A percentile compares a stretch with the other conserved stretches of the same genome.
Evolutionary conservation across 1,140 invertebrate genomes (phyloP).

Genomic region (Euglossa dilemma): DNA sequence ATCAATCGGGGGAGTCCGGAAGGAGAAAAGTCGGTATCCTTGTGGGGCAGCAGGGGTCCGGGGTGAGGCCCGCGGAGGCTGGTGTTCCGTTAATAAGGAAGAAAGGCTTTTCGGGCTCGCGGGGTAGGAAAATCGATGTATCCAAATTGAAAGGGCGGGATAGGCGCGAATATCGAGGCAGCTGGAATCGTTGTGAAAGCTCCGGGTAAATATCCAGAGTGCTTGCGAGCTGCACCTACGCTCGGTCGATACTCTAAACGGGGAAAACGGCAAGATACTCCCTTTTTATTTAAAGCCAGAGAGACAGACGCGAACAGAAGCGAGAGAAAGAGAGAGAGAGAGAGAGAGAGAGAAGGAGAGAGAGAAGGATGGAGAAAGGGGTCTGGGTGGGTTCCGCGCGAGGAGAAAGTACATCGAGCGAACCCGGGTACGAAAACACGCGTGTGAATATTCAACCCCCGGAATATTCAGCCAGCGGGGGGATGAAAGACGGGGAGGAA

Average conservation of each 20-base stretch:
- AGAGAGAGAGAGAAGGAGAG: background rate
- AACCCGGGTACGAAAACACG: constrained; percentile 19
- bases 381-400: constrained; percentile 10
- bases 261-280: constrained; percentile 18
- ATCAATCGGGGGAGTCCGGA: background rate
- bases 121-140: constrained; percentile 5
- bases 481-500: background rate
- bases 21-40: background rate
- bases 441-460: constrained; percentile 43
- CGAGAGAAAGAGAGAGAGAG: background rate
- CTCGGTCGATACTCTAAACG: constrained; percentile 37
- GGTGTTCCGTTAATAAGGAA: background rate
- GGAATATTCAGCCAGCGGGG: constrained; percentile 33
- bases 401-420: constrained; percentile 39
- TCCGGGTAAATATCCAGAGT: constrained; percentile 39
- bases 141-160: constrained; percentile 11
- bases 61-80: background rate
- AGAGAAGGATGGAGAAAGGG: background rate
- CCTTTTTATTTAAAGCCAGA: constrained; percentile 31
- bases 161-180: constrained; percentile 31
- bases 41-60: background rate
- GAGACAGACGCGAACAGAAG: background rate
- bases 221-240: constrained; percentile 4
- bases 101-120: background rate
- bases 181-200: constrained; percentile 11